Evolutionary conservation across 37 sponge, comb jelly and placozoan species (phyloP), one percentile per base, ranked within the genome.

Genomic region (Aplysina aerophoba): DNA sequence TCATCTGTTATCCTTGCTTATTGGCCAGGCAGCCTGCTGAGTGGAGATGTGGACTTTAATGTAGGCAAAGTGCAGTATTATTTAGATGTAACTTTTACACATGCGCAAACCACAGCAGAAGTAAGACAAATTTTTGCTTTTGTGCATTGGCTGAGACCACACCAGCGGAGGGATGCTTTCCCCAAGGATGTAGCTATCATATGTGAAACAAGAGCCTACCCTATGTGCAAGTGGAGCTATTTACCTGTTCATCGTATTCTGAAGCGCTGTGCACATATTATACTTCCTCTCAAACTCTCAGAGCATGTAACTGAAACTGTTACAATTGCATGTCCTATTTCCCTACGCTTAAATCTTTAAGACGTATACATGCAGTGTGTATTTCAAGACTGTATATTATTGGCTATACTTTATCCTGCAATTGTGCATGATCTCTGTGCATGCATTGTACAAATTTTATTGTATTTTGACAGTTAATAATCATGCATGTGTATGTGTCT

Each of bases 201-300:
- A 21, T 75, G 78, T 74, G 27, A 53, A n/a, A 57, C 67, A 33
- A 74, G 50, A 15, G 17, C 20, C 40, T 65, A 81, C 20, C 61
- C 54, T 22, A 15, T 55, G 17, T 57, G 56, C 33, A 33, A 41
- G 22, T 89, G 84, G 44, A 59, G 71, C 30, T 89, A 80, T 60
- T 50, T 89, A 17, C 90, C 90, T 74, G 74, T 85, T 22, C 90
- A 89, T 20, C 81, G 90, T 5, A 69, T 89, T 69, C 50, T 59
- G 12, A 57, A 60, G 4, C 40, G 55, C 30, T 88, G 90, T 89
- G 85, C 85, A 36, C 56, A 59, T 59, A 35, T 20, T 21, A 33
- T 20, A 34, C 15, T 84, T 20, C 35, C 15, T 39, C 75, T 80
- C 35, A 63, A 79, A 1, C 39, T 89, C 44, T 6, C 61, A 33